Evolutionary conservation across 64 coral and sea anemone genomes (phyloP), one percentile per base, ranked within the genome.

Genomic region (Orbicella faveolata): DNA sequence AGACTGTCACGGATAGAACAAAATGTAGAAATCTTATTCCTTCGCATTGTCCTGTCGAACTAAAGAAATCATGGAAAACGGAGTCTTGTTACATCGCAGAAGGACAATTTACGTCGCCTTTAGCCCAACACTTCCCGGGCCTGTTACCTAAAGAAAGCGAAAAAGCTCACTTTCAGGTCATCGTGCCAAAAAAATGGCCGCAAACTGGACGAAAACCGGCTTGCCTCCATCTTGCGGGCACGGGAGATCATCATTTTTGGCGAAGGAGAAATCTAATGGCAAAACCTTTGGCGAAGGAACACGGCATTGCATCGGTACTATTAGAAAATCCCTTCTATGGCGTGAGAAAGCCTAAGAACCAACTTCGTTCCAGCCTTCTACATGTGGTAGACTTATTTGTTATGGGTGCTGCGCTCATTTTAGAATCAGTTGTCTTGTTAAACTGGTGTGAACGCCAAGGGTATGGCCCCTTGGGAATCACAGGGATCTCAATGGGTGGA

Each of bases 221-320:
- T 61, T 98, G 96, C 34, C 80, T 98, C 20, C 93, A 95, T 37
- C 81, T 98, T 20, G 96, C 96, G 34, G 96, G 96, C 6, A 98
- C 96, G 1, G 96, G 96, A 48, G 96, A 98, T 79, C 96, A 98
- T 55, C 81, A 90, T 86, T 98, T 95, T 81, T 98, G 96, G 96
- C 94, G 94, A 44, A 92, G 96, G 34, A 89, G 96, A 93, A 95
- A 91, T 87, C 76, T 98, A 36, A 93, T 95, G 90, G 96, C 96
- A 4, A 98, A 98, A 88, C 96, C 96, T 20, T 81, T 98, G 26
- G 83, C 77, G 35, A 89, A 90, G 48, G 78, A 98, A 79, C 74
- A 90, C 36, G 80, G 86, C 5, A 98, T 98, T 80, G 90, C 87
- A 8, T 98, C 96, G 10, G 76, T 98, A 9, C 89, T 98, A 86